Conservation (phyloP, 1,140 invertebrate genomes). For the Halesus radiatus region DNA sequence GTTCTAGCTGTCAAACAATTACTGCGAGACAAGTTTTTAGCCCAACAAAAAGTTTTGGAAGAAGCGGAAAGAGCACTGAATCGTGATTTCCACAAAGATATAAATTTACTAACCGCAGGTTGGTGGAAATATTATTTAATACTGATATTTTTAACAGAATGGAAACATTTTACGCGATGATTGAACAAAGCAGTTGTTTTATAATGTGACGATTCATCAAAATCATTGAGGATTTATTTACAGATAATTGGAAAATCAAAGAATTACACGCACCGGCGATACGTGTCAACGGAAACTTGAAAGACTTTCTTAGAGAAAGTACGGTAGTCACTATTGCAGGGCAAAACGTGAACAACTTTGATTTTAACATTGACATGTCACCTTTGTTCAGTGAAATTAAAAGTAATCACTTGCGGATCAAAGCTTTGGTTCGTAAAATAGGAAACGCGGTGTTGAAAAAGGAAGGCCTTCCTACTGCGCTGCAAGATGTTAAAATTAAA, state of each 20-base stretch:
- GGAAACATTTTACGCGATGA: neutral
- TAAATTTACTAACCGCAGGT: slow-evolving; percentile 49
- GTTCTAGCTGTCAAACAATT: slow-evolving; percentile 35
- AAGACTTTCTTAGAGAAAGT: slow-evolving; percentile 40
- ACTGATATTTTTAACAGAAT: slow-evolving; percentile 2
- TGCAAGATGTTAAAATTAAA: slow-evolving; percentile 40
- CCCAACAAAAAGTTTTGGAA: slow-evolving; percentile 44
- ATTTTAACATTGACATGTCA: slow-evolving; percentile 43
- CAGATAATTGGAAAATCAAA: slow-evolving; percentile 56
- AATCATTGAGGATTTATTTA: slow-evolving; percentile 38
- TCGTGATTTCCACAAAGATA: slow-evolving; percentile 30
- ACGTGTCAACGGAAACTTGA: slow-evolving; percentile 43
- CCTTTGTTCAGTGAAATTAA: slow-evolving; percentile 43
- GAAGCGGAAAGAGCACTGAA: slow-evolving; percentile 34
- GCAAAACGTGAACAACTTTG: slow-evolving; percentile 40
- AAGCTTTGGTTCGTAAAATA: slow-evolving; percentile 43
- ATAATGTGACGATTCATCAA: slow-evolving; percentile 30
- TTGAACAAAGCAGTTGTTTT: neutral
- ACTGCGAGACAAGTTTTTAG: slow-evolving; percentile 43
- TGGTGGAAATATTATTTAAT: slow-evolving; percentile 33
- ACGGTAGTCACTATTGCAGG: slow-evolving; percentile 42
- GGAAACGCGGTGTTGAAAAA: slow-evolving; percentile 45
- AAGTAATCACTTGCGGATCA: slow-evolving; percentile 46
- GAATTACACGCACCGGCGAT: slow-evolving; percentile 49
- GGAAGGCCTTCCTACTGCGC: slow-evolving; percentile 33